Base-by-base conservation (phyloP, 2,888 invertebrate species). In the Micoletzkya japonica region DNA sequence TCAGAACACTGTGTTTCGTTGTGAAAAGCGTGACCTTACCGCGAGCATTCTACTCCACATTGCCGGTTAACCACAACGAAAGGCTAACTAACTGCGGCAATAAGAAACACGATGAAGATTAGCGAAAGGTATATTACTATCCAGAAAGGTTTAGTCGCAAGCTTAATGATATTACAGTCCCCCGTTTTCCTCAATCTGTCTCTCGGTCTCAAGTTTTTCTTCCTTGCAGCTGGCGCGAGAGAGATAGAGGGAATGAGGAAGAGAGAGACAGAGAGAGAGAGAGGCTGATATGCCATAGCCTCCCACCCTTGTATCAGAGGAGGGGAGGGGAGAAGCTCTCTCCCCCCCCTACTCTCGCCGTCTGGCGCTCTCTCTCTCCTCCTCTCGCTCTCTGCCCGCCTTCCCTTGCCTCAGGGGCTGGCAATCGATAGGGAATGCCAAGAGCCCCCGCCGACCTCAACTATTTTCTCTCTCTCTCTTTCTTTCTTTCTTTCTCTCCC, bases 271-370 rank as follows among this genome's bases (percentile, higher is more conserved):
- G 57, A 24, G n/a, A n/a, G 20, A 28, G 30, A 32, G 32, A 14
- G 17, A 34, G n/a, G 0, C 24, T 57, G 32, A 57, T 32, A 54
- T 24, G 20, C 26, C 28, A 28, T 20, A 20, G 34, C 30, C 34
- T 6, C 32, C 34, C 32, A 20, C 32, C 26, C 57, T 14, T 20
- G 60, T 14, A 14, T 17, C 14, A 14, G 14, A 26, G 26, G 20
- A 14, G 56, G 26, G 26, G 34, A 17, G 37, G 37, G 60, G 60
- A 60, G 26, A 39, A 36, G 6, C n/a, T 20, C 34, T 59, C 66
- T 64, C 44, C 50, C 50, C 50, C 50, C 24, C 50, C 56, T 56
- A 30, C 57, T 57, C 57, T 36, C 26, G 4, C 57, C 37, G 34
- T 50, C 60, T 52, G 54, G 14, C 56, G 17, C 24, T 20, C 56